These are phyloP conservation scores for Chiroxiphia lanceolata DNA, from an alignment of 2,797 vertebrate species.

Conservation along the genomic window DNA sequence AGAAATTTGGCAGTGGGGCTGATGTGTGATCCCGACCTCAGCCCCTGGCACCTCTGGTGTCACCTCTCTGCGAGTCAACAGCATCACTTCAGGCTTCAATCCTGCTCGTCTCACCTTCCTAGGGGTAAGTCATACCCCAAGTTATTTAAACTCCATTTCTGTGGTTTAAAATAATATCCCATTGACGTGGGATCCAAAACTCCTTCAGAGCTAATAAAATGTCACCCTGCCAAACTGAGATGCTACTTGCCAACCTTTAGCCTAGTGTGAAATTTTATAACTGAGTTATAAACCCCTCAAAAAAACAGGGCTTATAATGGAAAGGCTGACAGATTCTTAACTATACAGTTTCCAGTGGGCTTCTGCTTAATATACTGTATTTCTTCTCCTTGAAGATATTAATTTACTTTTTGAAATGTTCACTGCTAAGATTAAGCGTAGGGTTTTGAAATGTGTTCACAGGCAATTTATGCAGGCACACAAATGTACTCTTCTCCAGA, in stretches of 20 bases:
- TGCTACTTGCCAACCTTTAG: conserved; percentile 67
- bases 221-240: conserved; percentile 71
- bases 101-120: conserved; percentile 24
- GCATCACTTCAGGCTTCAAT: background rate
- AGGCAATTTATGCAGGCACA: conserved; percentile 80
- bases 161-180: conserved; percentile 72
- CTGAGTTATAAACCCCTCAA: conserved; percentile 78
- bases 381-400: conserved; percentile 80
- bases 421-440: conserved; percentile 80
- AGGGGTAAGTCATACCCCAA: conserved; percentile 50
- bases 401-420: conserved; percentile 82
- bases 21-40: fast-evolving
- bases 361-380: conserved; percentile 79
- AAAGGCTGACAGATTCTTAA: conserved; percentile 77
- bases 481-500: conserved; percentile 77
- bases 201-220: conserved; percentile 74
- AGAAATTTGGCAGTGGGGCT: background rate
- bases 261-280: conserved; percentile 77
- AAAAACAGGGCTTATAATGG: conserved; percentile 73
- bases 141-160: conserved; percentile 72
- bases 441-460: conserved; percentile 79
- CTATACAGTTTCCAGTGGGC: conserved; percentile 76
- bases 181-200: conserved; percentile 70
- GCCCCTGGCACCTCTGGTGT: background rate
- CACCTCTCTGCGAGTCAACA: background rate